Conservation (phyloP, 2,113 vertebrate genomes). For the Saguinus imperator region DNA sequence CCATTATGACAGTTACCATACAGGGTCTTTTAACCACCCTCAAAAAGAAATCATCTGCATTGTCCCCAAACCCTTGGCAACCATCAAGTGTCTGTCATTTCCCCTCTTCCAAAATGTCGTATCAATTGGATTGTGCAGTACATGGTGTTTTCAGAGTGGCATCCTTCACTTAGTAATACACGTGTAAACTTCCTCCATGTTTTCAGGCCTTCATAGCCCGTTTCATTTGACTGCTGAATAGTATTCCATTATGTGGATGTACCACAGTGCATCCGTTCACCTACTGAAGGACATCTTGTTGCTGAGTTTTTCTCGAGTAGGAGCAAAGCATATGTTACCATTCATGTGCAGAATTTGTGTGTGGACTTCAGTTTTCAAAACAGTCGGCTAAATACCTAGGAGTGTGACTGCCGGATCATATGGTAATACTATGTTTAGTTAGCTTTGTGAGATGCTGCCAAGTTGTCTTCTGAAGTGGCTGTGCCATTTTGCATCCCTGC, state of each 20-base stretch:
- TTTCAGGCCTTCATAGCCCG: not conserved
- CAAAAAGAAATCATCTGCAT: not conserved
- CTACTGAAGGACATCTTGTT: not conserved
- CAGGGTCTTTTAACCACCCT: not conserved
- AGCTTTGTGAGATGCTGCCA: not conserved
- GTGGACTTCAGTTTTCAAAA: slow-evolving; percentile 22
- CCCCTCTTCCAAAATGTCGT: not conserved
- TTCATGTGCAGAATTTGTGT: not conserved
- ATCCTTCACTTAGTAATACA: not conserved
- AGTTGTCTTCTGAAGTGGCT: not conserved
- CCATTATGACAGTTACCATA: not conserved
- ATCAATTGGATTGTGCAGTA: not conserved
- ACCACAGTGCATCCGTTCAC: not conserved
- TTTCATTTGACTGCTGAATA: not conserved
- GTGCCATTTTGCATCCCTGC: not conserved
- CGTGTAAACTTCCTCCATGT: accelerated
- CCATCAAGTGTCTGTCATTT: not conserved
- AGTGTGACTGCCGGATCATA: not conserved
- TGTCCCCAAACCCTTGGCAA: not conserved
- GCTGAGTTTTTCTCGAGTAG: not conserved
- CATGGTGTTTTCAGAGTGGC: not conserved
- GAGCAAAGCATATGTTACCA: not conserved
- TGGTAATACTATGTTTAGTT: not conserved
- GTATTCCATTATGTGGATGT: not conserved
- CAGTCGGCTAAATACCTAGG: not conserved